These are phyloP conservation scores for Chaenogobius annularis DNA, from an alignment of 2,113 vertebrate species.

Conservation along the genomic window DNA sequence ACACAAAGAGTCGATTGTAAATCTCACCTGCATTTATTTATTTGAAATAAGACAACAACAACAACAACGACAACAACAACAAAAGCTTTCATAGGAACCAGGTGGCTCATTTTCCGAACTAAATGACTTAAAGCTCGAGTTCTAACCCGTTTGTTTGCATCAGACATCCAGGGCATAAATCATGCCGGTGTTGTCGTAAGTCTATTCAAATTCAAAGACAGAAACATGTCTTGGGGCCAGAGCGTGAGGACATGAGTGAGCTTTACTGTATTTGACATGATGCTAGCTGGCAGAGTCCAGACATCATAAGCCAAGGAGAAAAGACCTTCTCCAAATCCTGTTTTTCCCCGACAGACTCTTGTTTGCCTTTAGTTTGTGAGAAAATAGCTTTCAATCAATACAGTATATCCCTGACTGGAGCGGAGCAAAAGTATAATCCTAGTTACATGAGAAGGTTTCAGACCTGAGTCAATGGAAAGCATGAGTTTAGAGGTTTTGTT, in stretches of 20 bases:
- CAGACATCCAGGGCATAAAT: background rate
- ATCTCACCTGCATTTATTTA: no score
- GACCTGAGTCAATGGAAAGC: background rate
- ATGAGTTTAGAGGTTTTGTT: background rate
- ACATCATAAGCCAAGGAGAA: background rate
- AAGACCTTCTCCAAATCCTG: slow-evolving; percentile 1
- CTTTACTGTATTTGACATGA: background rate
- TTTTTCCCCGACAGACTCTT: background rate
- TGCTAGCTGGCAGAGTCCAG: background rate
- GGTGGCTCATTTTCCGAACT: no score
- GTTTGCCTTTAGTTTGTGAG: background rate
- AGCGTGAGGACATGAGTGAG: background rate
- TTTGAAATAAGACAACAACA: no score
- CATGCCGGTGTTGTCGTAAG: background rate
- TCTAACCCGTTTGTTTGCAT: no score
- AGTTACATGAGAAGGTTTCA: background rate
- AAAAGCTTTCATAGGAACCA: no score
- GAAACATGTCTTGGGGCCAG: background rate
- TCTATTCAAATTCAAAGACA: background rate
- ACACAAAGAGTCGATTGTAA: no score
- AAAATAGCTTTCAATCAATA: slow-evolving; percentile 6
- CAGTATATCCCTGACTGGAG: slow-evolving; percentile 8
- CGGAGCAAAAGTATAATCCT: background rate
- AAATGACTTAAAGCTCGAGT: no score
- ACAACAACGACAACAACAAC: no score